A percentile compares a stretch with the other conserved stretches of the same genome.
Evolutionary conservation across 2,888 invertebrate species (phyloP).

Genomic region (Drosophila siamana): DNA sequence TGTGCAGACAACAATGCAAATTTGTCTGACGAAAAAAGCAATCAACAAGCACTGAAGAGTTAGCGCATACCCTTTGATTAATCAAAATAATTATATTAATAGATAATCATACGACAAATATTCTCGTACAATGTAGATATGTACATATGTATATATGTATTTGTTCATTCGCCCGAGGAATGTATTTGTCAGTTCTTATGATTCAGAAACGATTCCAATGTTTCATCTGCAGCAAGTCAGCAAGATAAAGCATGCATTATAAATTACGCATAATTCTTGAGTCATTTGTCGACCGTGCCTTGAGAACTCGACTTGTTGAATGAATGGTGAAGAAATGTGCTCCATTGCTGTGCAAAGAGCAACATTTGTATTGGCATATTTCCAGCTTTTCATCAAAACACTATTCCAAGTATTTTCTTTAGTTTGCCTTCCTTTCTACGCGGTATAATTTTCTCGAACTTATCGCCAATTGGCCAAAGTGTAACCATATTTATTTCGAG

Average conservation of each 20-base stretch:
- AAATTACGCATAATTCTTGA: conserved; percentile 26
- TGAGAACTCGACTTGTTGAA: conserved; percentile 9
- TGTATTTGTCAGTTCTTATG: conserved; percentile 10
- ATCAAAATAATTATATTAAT: neutral
- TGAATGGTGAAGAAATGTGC: conserved; percentile 4
- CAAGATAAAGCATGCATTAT: conserved; percentile 6
- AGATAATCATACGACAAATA: neutral
- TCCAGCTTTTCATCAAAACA: conserved; percentile 39
- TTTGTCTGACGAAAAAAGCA: conserved; percentile 34
- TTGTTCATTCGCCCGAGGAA: neutral
- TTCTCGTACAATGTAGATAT: too few species aligned
- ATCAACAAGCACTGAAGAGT: neutral
- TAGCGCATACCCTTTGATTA: conserved; percentile 38
- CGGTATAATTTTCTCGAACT: neutral
- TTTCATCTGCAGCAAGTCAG: neutral
- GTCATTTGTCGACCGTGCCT: conserved; percentile 6
- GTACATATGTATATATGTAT: too few species aligned
- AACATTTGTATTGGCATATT: conserved; percentile 30
- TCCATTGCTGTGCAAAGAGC: neutral
- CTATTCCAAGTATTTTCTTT: conserved; percentile 27
- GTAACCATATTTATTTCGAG: neutral
- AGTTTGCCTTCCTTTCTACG: conserved; percentile 13
- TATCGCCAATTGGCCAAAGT: conserved; percentile 8
- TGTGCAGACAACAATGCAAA: conserved; percentile 57
- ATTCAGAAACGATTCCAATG: conserved; percentile 27